phyloP scores from a whole-genome alignment of 2,113 vertebrate genomes.

The Chaenogobius annularis region DNA sequence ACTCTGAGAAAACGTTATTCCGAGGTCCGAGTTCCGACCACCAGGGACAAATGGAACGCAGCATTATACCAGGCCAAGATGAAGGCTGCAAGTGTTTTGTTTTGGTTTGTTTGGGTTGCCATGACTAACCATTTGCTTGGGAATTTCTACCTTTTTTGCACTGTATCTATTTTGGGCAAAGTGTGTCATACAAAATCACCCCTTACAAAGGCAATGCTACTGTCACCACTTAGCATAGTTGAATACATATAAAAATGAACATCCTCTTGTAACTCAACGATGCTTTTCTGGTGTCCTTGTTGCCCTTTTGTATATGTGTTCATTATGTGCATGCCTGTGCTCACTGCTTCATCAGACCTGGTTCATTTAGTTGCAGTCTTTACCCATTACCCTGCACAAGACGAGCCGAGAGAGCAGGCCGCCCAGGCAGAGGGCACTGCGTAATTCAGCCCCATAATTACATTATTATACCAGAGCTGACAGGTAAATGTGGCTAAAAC shows the following conservation, averaged over 20 bases:
- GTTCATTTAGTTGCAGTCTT: constrained; percentile 59
- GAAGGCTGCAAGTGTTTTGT: too few species aligned
- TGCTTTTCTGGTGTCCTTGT: constrained; percentile 17
- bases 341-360: constrained; percentile 43
- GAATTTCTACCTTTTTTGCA: too few species aligned
- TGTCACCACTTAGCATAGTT: not conserved
- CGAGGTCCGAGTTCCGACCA: too few species aligned
- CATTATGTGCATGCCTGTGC: constrained; percentile 37
- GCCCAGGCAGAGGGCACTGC: constrained; percentile 61
- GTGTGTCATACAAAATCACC: too few species aligned
- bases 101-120: too few species aligned
- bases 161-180: not conserved
- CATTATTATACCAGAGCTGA: constrained; percentile 66
- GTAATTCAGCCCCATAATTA: constrained; percentile 66
- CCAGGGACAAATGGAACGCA: too few species aligned
- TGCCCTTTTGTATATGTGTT: constrained; percentile 17
- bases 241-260: not conserved
- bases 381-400: constrained; percentile 52
- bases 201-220: not conserved
- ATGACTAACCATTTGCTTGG: too few species aligned
- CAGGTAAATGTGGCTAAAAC: constrained; percentile 68
- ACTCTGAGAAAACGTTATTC: too few species aligned
- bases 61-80: too few species aligned
- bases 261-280: not conserved
- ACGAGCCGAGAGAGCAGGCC: constrained; percentile 58